Evolutionary conservation across 2,113 vertebrate species (phyloP).

Genomic region (Triplophysa dalaica): DNA sequence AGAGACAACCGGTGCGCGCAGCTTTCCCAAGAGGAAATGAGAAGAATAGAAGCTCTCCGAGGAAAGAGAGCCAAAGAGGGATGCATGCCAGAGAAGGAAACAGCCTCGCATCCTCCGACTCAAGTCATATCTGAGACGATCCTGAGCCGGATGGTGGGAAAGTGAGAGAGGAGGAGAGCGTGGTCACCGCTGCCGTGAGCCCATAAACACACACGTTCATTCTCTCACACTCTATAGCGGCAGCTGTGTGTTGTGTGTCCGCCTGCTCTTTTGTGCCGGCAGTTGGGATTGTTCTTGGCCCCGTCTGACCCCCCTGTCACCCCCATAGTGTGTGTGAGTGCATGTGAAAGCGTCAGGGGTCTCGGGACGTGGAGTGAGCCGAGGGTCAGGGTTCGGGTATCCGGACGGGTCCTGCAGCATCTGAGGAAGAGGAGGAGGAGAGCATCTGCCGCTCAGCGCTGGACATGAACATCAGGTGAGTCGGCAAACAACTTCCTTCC

Average conservation of each 20-base stretch:
- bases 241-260: constrained; percentile 57
- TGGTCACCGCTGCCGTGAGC: constrained; percentile 42
- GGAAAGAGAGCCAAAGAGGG: constrained; percentile 37
- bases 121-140: constrained; percentile 40
- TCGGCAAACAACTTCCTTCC: constrained; percentile 55
- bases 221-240: constrained; percentile 39
- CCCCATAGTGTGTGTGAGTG: constrained; percentile 30
- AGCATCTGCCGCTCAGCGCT: constrained; percentile 62
- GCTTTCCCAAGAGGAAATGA: constrained; percentile 80
- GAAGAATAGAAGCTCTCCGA: constrained; percentile 72
- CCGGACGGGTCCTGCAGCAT: constrained; percentile 59
- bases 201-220: constrained; percentile 42
- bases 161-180: constrained; percentile 45
- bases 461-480: constrained; percentile 81
- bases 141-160: constrained; percentile 52
- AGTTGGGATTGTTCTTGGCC: constrained; percentile 62
- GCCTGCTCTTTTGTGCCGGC: constrained; percentile 70
- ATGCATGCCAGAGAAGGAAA: constrained; percentile 65
- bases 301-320: constrained; percentile 45
- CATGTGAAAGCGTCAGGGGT: constrained; percentile 24
- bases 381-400: constrained; percentile 63
- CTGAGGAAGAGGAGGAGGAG: constrained; percentile 51
- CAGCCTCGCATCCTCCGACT: constrained; percentile 51
- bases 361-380: constrained; percentile 33
- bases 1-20: constrained; percentile 74